Percentiles rank a stretch among this genome's conserved stretches.
phyloP scores from a whole-genome alignment of 2,888 invertebrate species.

The Cheilosia grossa region DNA sequence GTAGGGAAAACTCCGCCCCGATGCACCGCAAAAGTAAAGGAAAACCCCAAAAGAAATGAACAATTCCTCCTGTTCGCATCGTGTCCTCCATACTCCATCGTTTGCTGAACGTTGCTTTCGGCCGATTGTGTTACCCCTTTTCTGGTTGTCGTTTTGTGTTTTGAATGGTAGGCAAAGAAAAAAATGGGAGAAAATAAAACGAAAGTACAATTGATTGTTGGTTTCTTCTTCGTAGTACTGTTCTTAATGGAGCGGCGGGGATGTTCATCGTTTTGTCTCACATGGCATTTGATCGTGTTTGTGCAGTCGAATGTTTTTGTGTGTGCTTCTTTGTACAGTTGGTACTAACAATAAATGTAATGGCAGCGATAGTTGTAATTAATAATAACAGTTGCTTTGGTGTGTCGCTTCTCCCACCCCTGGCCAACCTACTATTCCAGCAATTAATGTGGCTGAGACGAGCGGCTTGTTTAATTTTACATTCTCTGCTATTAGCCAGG shows the following conservation, averaged over 20 bases:
- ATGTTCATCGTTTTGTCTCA: constrained; percentile 73
- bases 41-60: constrained; percentile 61
- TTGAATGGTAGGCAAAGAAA: not conserved
- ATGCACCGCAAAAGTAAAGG: constrained; percentile 63
- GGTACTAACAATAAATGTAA: constrained; percentile 70
- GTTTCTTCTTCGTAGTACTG: constrained; percentile 53
- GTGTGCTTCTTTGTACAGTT: constrained; percentile 65
- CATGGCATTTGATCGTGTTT: constrained; percentile 73
- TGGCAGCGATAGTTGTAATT: constrained; percentile 72
- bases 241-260: constrained; percentile 55
- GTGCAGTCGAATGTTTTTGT: constrained; percentile 63
- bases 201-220: constrained; percentile 67
- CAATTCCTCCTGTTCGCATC: constrained; percentile 31
- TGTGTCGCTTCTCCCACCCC: constrained; percentile 47
- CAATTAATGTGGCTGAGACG: constrained; percentile 4
- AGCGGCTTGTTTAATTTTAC: constrained; percentile 36
- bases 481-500: not conserved
- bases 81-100: constrained; percentile 62
- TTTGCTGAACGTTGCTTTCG: constrained; percentile 12
- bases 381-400: constrained; percentile 71
- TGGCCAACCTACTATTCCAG: not conserved
- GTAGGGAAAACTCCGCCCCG: constrained; percentile 65
- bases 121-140: constrained; percentile 33
- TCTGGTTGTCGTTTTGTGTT: constrained; percentile 23
- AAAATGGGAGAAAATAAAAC: constrained; percentile 32